phyloP scores from a whole-genome alignment of 2,797 vertebrate genomes.

The Myoxocephalus aenaeus region DNA sequence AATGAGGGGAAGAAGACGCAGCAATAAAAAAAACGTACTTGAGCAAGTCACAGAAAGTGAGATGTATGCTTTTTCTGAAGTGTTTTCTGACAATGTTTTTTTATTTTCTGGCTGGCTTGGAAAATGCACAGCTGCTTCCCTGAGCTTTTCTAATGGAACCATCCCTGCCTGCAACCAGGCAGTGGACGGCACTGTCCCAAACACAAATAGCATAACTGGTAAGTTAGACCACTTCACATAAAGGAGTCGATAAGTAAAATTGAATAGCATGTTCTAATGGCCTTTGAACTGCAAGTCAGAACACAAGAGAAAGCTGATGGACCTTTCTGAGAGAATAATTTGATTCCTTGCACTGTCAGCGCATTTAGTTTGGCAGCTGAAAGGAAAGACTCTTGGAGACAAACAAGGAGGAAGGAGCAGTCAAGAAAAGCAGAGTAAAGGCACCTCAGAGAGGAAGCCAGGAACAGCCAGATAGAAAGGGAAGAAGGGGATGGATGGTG shows the following conservation, averaged over 20 bases:
- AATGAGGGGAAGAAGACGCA: background rate
- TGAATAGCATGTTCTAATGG: conserved; percentile 7
- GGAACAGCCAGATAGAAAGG: conserved; percentile 31
- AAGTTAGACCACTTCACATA: background rate
- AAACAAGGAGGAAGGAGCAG: conserved; percentile 48
- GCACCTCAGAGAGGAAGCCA: conserved; percentile 50
- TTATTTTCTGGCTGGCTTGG: conserved; percentile 8
- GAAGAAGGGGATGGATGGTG: conserved; percentile 26
- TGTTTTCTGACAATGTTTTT: background rate
- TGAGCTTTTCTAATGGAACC: conserved; percentile 22
- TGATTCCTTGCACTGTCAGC: conserved; percentile 27
- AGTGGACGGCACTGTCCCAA: background rate
- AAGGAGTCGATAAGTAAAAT: background rate
- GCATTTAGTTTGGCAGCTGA: conserved; percentile 40
- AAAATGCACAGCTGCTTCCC: conserved; percentile 15
- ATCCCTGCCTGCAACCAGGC: background rate
- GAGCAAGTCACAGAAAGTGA: conserved; percentile 4
- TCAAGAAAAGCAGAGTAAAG: conserved; percentile 50
- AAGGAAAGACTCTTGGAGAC: conserved; percentile 30
- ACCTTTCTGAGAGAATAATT: conserved; percentile 13
- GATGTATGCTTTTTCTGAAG: conserved; percentile 3
- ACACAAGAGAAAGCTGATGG: conserved; percentile 2
- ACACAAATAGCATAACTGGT: background rate
- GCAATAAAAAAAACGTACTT: background rate
- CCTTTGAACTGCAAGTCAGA: conserved; percentile 21